phyloP scores from a whole-genome alignment of 2,113 vertebrate genomes.

The Larimichthys polyactis region DNA sequence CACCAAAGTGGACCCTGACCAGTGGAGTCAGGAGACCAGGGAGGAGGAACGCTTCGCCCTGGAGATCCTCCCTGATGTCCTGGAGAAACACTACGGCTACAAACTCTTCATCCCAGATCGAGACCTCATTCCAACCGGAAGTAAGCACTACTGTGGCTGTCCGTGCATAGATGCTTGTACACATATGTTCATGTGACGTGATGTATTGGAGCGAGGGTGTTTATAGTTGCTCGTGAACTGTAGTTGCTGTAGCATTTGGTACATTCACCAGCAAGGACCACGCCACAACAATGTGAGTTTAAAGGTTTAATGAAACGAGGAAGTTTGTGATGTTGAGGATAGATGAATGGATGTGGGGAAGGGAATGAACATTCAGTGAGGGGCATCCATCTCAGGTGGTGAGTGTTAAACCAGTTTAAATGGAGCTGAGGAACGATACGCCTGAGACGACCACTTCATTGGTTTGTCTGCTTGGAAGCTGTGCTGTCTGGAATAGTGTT shows the following conservation, averaged over 20 bases:
- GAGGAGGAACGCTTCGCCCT: conserved; percentile 98
- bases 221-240: neutral
- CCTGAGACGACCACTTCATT: neutral
- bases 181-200: neutral
- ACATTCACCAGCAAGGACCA: conserved; percentile 6
- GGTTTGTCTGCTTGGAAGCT: neutral
- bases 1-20: conserved; percentile 98
- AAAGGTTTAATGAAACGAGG: neutral
- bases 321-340: neutral
- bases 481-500: neutral
- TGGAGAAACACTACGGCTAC: conserved; percentile 99
- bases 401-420: neutral
- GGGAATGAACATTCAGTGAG: neutral
- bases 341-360: neutral
- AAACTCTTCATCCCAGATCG: conserved; percentile 98
- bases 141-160: conserved; percentile 84
- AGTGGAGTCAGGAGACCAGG: conserved; percentile 98
- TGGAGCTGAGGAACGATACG: neutral
- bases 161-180: neutral
- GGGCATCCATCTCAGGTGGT: neutral
- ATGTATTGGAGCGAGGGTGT: neutral
- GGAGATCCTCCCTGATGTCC: conserved; percentile 97
- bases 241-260: neutral
- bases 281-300: neutral
- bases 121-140: conserved; percentile 99